Evolutionary conservation across 1,140 invertebrate species (phyloP).

Genomic region (Reticulitermes speratus): DNA sequence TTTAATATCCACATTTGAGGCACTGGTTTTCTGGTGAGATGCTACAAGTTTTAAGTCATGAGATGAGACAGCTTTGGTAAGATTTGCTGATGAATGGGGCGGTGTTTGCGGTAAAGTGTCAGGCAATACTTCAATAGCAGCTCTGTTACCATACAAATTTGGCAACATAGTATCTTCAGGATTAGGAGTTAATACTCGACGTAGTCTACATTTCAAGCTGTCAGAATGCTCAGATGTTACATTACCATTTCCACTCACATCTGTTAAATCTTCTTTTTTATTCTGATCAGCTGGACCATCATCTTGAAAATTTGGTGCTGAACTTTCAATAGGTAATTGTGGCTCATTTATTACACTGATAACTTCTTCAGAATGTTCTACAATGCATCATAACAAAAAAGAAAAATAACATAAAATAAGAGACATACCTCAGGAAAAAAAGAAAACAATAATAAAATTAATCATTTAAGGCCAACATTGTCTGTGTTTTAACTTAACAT

Average conservation of each 20-base stretch:
- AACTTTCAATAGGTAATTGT: background rate
- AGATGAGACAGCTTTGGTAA: background rate
- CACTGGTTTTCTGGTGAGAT: background rate
- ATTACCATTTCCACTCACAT: background rate
- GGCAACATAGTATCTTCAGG: slow-evolving; percentile 24
- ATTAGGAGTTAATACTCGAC: slow-evolving; percentile 17
- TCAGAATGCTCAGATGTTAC: background rate
- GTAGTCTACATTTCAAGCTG: background rate
- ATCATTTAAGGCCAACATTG: too few relatives aligned
- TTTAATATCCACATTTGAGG: background rate
- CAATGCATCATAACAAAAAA: background rate
- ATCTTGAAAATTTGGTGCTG: background rate
- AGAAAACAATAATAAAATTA: background rate
- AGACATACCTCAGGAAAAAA: background rate
- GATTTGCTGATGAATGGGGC: background rate
- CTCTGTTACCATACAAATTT: slow-evolving; percentile 3
- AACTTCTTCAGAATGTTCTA: slow-evolving; percentile 7
- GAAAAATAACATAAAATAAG: background rate
- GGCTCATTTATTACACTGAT: background rate
- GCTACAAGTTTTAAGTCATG: background rate
- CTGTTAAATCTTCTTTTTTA: background rate
- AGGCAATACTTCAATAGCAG: background rate
- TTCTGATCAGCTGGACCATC: background rate
- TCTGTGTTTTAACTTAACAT: too few relatives aligned
- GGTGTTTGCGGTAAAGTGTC: background rate